Evolutionary conservation across 2,797 vertebrate species (phyloP).

Genomic region (Macropodus opercularis): DNA sequence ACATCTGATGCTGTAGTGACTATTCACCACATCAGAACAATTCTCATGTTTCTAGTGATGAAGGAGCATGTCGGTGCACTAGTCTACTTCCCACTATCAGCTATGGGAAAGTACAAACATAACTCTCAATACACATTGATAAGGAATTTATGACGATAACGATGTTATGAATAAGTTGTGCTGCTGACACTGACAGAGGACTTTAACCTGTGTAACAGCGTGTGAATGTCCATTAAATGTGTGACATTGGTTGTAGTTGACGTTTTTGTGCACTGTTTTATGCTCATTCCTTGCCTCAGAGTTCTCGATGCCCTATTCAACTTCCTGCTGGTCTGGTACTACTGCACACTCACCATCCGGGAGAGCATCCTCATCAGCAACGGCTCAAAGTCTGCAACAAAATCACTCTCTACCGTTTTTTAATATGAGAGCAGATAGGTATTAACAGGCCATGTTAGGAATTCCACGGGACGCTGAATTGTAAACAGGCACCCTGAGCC

Average conservation of each 20-base stretch:
- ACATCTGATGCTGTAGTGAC: too few species aligned
- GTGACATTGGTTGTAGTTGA: neutral
- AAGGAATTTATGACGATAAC: too few species aligned
- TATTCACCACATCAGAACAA: too few species aligned
- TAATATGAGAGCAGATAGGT: neutral
- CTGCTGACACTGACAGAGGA: too few species aligned
- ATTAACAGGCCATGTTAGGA: neutral
- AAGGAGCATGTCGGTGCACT: too few species aligned
- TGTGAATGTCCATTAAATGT: neutral
- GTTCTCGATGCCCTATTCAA: constrained; percentile 92
- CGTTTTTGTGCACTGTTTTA: neutral
- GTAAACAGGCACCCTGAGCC: neutral
- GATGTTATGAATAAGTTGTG: too few species aligned
- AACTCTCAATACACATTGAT: too few species aligned
- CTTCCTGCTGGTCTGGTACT: constrained; percentile 98
- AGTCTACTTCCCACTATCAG: too few species aligned
- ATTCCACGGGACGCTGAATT: neutral
- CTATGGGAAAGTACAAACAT: too few species aligned
- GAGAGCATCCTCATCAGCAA: constrained; percentile 97
- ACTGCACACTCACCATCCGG: constrained; percentile 96
- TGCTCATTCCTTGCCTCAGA: constrained; percentile 75
- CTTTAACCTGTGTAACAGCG: too few species aligned
- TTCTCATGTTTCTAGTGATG: too few species aligned
- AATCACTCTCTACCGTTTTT: neutral
- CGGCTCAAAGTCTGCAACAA: constrained; percentile 86